Base-by-base conservation (phyloP, 2,113 vertebrate species). In the Scolopax mira region DNA sequence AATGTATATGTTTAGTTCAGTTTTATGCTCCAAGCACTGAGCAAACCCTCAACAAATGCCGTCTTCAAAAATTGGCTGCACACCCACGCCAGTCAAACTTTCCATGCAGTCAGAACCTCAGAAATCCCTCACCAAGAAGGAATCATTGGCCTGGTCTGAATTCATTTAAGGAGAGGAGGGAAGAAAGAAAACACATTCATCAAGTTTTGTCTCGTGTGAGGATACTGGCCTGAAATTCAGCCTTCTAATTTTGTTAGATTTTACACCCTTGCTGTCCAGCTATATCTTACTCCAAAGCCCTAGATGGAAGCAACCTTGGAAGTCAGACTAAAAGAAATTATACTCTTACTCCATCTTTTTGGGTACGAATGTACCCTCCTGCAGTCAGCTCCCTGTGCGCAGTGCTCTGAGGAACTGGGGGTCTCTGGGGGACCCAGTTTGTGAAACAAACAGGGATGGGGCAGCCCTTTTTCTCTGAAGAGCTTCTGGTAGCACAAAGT, bases 81-180 rank as follows among this genome's bases (percentile, higher is more conserved):
- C 61, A 93, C 48, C 54, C 80, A 73, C 4, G 0, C 57, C 91
- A 75, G 67, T 94, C 89, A 97, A 69, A 95, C 52, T 97, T 97
- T 96, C 97, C 95, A 88, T 92, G 79, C 60, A 95, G 64, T 95
- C 91, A 95, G 64, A 94, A 87, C 57, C 79, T 95, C 73, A 85
- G 92, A 87, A 85, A 93, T 85, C 69, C 67, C 49, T 83, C 72
- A 87, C 72, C 30, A 57, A 80, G 80, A 87, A 79, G 37, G 73
- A 92, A 94, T 71, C 18, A 21, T 30, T 90, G 92, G 37, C 61
- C 70, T 90, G 33, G 27, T 74, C 71, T 96, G 66, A 82, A 72
- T 55, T 95, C 37, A 66, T 92, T 90, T 89, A 62, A 78, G 27
- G 24, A 96, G 51, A 82, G 55, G 52, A 82, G 41, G 35, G 37